Evolutionary conservation across 2,888 invertebrate genomes (phyloP), one percentile per base, ranked within the genome.

Genomic region (Drosophila prostipennis): DNA sequence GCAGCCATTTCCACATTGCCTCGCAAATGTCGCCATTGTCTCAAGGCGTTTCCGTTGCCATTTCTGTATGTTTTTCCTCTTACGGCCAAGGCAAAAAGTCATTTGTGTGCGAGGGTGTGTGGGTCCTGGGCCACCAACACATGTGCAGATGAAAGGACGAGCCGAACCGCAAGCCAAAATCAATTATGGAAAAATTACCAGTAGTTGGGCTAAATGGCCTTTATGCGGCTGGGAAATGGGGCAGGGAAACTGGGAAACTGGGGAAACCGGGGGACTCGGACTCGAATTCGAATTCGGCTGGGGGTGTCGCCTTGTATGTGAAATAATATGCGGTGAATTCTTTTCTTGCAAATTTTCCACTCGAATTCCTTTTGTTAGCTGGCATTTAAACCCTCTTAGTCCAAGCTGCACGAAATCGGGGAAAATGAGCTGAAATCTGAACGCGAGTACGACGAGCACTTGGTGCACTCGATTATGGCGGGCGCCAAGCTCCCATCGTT

Each of bases 151-250:
- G 52, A 59, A 59, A 59, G 68, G 39, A 51, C 19, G 42, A 36
- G 67, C 34, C 52, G 49, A 58, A 60, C 43, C 52, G 40, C 59
- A 73, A 56, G 54, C 55, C 71, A 60, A 77, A 82, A 83, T 86
- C 82, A 82, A 82, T 82, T 86, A 82, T 80, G 86, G 71, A 74
- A 80, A 76, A 61, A 79, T 82, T 79, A 77, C 67, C 79, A 80
- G 74, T 83, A 74, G 80, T 86, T 61, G 68, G 39, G 68, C 73
- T 68, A 73, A 73, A 72, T 72, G 60, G 60, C 68, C 60, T 57
- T 73, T 65, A 55, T 57, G 48, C n/a, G 42, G 39, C 37, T 16
- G 32, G 46, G 52, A 8, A 34, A 32, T 29, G 8, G 46, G 14
- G 11, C 14, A 36, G 42, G 6, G n/a, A n/a, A 10, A 16, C 16